These are phyloP conservation scores for Glandiceps talaboti DNA, from an alignment of 53 echinoderm and acorn worm species.

Conservation along the genomic window DNA sequence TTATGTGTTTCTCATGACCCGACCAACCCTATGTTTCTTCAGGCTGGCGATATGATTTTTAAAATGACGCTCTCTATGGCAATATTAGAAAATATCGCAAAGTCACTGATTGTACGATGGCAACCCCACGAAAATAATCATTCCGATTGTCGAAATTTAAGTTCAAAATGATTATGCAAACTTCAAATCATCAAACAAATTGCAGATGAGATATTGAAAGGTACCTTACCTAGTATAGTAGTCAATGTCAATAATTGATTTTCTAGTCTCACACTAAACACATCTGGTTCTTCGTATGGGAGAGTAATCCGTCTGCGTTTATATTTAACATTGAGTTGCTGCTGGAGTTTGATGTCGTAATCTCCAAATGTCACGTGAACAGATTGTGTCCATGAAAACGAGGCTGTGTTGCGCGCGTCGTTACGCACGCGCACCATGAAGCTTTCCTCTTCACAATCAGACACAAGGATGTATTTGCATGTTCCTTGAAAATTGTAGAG, in stretches of 20 bases:
- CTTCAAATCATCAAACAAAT: too few species aligned
- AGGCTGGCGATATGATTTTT: too few species aligned
- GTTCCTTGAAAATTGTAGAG: slow-evolving; percentile 86
- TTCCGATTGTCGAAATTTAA: too few species aligned
- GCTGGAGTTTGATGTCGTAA: slow-evolving; percentile 60
- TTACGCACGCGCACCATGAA: slow-evolving; percentile 85
- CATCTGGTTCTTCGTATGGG: slow-evolving; percentile 27
- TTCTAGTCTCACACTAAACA: slow-evolving; percentile 39
- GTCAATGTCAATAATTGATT: slow-evolving; percentile 51
- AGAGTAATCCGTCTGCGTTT: slow-evolving; percentile 41
- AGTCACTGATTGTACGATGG: too few species aligned
- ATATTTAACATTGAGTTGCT: slow-evolving; percentile 65
- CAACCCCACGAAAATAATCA: too few species aligned
- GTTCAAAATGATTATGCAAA: too few species aligned
- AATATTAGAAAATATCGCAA: too few species aligned
- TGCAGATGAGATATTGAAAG: too few species aligned
- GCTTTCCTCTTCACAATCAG: slow-evolving; percentile 52
- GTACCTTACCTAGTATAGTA: slow-evolving; percentile 72
- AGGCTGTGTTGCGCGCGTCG: slow-evolving; percentile 58
- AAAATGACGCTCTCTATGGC: too few species aligned
- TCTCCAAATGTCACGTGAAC: slow-evolving; percentile 61
- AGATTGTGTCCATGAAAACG: slow-evolving; percentile 86
- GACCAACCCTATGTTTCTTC: too few species aligned
- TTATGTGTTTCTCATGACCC: too few species aligned
- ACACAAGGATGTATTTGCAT: slow-evolving; percentile 81